These are phyloP conservation scores for Streptopelia turtur DNA, from an alignment of 2,797 vertebrate species.

Conservation along the genomic window DNA sequence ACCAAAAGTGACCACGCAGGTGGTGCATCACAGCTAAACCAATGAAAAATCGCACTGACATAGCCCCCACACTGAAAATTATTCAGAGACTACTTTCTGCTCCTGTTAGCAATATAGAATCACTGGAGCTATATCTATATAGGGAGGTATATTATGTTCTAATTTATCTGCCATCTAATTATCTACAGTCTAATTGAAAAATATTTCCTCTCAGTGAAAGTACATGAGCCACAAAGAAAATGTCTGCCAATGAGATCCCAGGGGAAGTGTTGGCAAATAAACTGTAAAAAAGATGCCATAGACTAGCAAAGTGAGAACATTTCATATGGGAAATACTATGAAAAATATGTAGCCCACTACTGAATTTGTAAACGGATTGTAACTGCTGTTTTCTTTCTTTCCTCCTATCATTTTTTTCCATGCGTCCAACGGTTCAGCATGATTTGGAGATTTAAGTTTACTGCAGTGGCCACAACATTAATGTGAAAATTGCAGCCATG, in stretches of 20 bases:
- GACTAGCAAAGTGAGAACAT: conserved; percentile 11
- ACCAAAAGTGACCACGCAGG: neutral
- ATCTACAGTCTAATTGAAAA: conserved; percentile 65
- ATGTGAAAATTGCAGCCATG: conserved; percentile 30
- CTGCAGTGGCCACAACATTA: neutral
- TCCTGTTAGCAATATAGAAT: neutral
- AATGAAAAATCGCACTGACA: neutral
- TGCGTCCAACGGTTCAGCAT: neutral
- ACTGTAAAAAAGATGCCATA: conserved; percentile 39
- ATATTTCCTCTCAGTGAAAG: conserved; percentile 54
- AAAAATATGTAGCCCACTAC: neutral
- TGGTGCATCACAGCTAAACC: neutral
- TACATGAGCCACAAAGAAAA: conserved; percentile 66
- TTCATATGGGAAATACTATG: neutral
- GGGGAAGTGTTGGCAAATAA: conserved; percentile 52
- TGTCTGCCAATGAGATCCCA: conserved; percentile 57
- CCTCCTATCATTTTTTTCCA: neutral
- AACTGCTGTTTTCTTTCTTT: neutral
- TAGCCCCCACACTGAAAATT: neutral
- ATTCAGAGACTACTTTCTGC: neutral
- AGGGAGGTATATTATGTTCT: conserved; percentile 32
- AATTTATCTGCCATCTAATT: conserved; percentile 68
- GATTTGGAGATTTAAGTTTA: conserved; percentile 20
- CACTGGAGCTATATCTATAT: neutral
- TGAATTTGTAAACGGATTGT: conserved; percentile 4